phyloP scores from a whole-genome alignment of 2,797 vertebrate species.

The Psittacula derbiana region DNA sequence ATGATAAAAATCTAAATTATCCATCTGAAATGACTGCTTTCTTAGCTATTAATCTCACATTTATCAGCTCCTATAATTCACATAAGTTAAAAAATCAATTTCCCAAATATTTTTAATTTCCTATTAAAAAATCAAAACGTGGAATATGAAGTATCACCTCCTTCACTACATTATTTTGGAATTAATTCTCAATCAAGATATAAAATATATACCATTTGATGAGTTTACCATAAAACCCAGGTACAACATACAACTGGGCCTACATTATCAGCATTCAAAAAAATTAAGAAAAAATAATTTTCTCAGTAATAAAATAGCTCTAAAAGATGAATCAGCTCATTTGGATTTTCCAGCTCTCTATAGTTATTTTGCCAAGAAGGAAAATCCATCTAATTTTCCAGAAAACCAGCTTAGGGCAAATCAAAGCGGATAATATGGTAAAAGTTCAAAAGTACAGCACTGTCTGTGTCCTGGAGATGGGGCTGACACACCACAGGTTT shows the following conservation, averaged over 20 bases:
- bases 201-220: constrained; percentile 36
- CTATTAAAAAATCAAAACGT: constrained; percentile 44
- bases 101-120: constrained; percentile 69
- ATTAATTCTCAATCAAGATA: constrained; percentile 20
- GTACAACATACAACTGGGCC: background rate
- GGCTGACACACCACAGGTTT: constrained; percentile 39
- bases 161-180: constrained; percentile 33
- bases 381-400: constrained; percentile 50
- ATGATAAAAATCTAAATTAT: constrained; percentile 83
- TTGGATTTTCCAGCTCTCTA: constrained; percentile 18
- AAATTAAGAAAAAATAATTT: background rate
- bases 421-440: background rate
- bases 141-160: constrained; percentile 16
- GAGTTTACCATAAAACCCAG: background rate
- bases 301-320: constrained; percentile 6
- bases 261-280: background rate
- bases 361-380: constrained; percentile 25
- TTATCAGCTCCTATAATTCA: constrained; percentile 73
- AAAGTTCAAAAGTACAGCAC: constrained; percentile 21
- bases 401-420: constrained; percentile 47
- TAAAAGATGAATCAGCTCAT: constrained; percentile 25
- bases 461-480: constrained; percentile 3
- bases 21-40: constrained; percentile 77
- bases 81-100: constrained; percentile 70
- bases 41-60: constrained; percentile 78